Evolutionary conservation across 2,113 vertebrate genomes (phyloP), one percentile per base, ranked within the genome.

Genomic region (Pteronura brasiliensis): DNA sequence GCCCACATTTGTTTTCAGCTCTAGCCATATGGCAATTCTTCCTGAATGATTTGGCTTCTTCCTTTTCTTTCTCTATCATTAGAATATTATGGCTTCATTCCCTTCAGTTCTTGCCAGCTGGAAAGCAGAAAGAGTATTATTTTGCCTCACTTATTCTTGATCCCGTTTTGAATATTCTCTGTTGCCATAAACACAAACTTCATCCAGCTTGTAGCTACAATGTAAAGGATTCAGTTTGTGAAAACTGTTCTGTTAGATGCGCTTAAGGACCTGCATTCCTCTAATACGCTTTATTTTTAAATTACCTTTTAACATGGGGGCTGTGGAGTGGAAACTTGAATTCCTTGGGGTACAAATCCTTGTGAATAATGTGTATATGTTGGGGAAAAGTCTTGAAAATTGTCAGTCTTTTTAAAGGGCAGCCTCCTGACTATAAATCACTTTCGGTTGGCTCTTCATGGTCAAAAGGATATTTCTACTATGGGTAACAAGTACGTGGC

Each of bases 61-160:
- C 18, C 8, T 57, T 76, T 88, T 79, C 18, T 72, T 96, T 85
- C 49, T 85, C 69, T 95, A 44, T 95, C 67, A 88, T 81, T 93
- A 95, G 74, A 92, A 29, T 67, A 63, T 52, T 90, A 63, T 85
- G 92, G 57, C 63, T 97, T 81, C 77, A 31, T 88, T 81, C 76
- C 49, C 61, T 74, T 94, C 21, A 86, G 52, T 44, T 92, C 55
- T 76, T 52, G 42, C 89, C 97, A 98, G 61, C 49, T 98, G 36
- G 47, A 44, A 95, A 96, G 57, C 74, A 97, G 91, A 90, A 87
- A 36, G 34, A 89, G 6, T 36, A 65, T 90, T 90, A 74, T 86
- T 97, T 96, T 96, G 57, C 31, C 44, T 97, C 92, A 80, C 82
- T 84, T 97, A 52, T 74, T 97, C 77, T 74, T 88, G 29, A 93